Evolutionary conservation across 2,113 vertebrate species (phyloP).

Genomic region (Forbesichthys papilliferus): DNA sequence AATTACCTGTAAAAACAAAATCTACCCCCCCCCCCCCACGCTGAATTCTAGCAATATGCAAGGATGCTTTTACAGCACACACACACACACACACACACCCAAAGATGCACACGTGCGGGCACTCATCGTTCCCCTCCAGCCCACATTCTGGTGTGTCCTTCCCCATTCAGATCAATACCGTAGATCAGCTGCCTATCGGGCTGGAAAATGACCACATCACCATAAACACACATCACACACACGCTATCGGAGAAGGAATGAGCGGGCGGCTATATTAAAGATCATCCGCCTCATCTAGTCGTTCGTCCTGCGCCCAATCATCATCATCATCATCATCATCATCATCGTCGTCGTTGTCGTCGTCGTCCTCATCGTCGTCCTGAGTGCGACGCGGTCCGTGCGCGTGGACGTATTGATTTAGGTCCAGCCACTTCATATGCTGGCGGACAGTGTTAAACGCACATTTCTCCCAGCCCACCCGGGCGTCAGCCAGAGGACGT

Average conservation of each 20-base stretch:
- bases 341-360: background rate
- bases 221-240: constrained; percentile 66
- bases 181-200: constrained; percentile 79
- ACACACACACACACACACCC: constrained; percentile 4
- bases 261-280: constrained; percentile 52
- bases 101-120: constrained; percentile 3
- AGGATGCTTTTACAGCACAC: constrained; percentile 16
- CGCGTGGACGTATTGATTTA: constrained; percentile 74
- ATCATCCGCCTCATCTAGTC: constrained; percentile 28
- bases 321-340: constrained; percentile 41
- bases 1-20: too few species aligned
- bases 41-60: constrained; percentile 38
- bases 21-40: too few species aligned
- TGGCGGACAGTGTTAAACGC: constrained; percentile 79
- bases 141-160: constrained; percentile 40
- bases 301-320: constrained; percentile 52
- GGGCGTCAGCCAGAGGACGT: constrained; percentile 66
- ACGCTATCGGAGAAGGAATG: constrained; percentile 20
- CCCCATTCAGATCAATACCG: constrained; percentile 74
- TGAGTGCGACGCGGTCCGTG: constrained; percentile 35
- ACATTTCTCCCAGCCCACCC: constrained; percentile 71
- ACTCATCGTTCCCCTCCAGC: constrained; percentile 38
- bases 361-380: too few species aligned
- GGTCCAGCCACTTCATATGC: constrained; percentile 82
- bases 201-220: constrained; percentile 80